Evolutionary conservation across 2,797 vertebrate species (phyloP).

Genomic region (Epinephelus awoara): DNA sequence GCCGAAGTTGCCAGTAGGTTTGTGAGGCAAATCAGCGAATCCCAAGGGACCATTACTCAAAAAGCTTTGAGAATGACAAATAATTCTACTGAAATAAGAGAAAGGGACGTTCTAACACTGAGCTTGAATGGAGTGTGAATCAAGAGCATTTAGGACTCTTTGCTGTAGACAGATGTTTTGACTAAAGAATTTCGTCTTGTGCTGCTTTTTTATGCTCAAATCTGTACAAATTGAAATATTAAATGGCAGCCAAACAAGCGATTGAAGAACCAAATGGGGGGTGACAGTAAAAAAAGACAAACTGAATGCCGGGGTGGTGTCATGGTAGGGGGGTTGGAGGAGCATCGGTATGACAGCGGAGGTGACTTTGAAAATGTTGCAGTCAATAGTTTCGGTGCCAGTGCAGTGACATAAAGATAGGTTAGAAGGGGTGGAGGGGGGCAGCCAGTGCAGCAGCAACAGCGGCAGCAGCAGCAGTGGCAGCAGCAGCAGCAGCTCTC

Average conservation of each 20-base stretch:
- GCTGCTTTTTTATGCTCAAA: slow-evolving; percentile 8
- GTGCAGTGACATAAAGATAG: slow-evolving; percentile 39
- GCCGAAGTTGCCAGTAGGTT: neutral
- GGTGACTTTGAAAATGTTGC: slow-evolving; percentile 80
- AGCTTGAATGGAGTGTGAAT: too few relatives aligned
- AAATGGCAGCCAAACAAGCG: slow-evolving; percentile 22
- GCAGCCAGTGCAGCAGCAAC: slow-evolving; percentile 14
- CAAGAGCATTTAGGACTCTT: too few relatives aligned
- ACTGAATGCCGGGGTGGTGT: neutral
- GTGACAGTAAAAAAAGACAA: slow-evolving; percentile 19
- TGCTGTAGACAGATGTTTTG: too few relatives aligned
- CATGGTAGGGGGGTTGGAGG: neutral
- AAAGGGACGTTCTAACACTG: too few relatives aligned
- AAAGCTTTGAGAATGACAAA: too few relatives aligned
- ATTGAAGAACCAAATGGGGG: slow-evolving; percentile 1
- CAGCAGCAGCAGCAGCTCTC: slow-evolving; percentile 14
- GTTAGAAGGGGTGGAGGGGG: slow-evolving; percentile 25
- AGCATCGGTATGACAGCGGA: slow-evolving; percentile 53
- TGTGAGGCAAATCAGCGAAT: too few relatives aligned
- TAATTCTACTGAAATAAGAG: too few relatives aligned
- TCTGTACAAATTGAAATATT: neutral
- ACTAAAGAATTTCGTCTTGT: neutral
- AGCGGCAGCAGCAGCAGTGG: slow-evolving; percentile 7
- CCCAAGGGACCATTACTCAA: too few relatives aligned
- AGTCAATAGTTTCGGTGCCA: slow-evolving; percentile 76